These are phyloP conservation scores for Bombus pascuorum DNA, from an alignment of 1,140 invertebrate species.

Conservation along the genomic window DNA sequence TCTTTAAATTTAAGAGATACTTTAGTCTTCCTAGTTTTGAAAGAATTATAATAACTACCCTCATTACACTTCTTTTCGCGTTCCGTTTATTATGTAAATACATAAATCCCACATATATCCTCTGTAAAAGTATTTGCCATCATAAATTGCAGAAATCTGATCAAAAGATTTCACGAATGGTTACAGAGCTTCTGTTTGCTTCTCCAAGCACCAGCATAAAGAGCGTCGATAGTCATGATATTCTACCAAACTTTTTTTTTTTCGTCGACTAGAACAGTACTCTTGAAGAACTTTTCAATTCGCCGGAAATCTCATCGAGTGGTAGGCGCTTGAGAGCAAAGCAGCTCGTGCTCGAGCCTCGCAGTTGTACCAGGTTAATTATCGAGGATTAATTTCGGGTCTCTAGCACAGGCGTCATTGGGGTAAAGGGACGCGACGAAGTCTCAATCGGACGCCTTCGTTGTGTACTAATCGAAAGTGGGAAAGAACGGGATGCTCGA, in stretches of 20 bases:
- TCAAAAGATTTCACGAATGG: not conserved
- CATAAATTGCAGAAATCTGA: not conserved
- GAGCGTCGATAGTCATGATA: not conserved
- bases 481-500: not conserved
- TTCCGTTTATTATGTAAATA: too few species aligned
- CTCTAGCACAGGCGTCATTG: not conserved
- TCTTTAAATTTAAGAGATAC: not conserved
- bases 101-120: not conserved
- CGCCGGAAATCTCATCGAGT: not conserved
- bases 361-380: conserved; percentile 48
- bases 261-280: not conserved
- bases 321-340: conserved; percentile 19
- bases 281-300: not conserved
- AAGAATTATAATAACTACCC: not conserved
- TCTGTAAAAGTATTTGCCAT: not conserved
- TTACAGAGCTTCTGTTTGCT: not conserved
- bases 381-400: conserved; percentile 53
- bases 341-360: not conserved
- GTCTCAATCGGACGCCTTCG: conserved; percentile 26
- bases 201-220: not conserved
- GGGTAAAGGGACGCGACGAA: not conserved
- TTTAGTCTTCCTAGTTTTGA: not conserved
- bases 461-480: conserved; percentile 15
- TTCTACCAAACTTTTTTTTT: not conserved
- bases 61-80: not conserved